These are phyloP conservation scores for Anseranas semipalmata DNA, from an alignment of 2,113 vertebrate species.

Conservation along the genomic window DNA sequence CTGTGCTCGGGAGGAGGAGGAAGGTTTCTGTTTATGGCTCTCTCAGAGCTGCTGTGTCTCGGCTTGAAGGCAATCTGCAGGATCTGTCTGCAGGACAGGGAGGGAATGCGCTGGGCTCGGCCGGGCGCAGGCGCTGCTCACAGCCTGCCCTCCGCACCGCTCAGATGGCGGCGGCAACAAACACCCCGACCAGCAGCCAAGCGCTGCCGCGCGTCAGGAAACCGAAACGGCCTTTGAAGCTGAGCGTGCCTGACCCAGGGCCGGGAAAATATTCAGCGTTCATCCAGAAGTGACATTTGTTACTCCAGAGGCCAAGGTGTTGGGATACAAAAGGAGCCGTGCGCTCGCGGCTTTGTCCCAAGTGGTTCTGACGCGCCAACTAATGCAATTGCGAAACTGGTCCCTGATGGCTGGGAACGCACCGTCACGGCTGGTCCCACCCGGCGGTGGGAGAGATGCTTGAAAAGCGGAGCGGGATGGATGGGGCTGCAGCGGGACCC, in stretches of 20 bases:
- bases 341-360: not conserved
- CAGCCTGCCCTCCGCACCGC: constrained; percentile 45
- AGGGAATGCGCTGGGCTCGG: not conserved
- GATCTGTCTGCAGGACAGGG: constrained; percentile 14
- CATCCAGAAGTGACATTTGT: constrained; percentile 4
- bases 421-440: accelerated
- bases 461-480: not conserved
- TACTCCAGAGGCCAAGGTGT: not conserved
- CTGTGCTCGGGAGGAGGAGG: not conserved
- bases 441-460: not conserved
- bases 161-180: constrained; percentile 41
- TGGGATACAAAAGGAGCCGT: not conserved
- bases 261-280: constrained; percentile 28
- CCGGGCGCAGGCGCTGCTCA: constrained; percentile 19
- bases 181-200: constrained; percentile 35
- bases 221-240: constrained; percentile 50
- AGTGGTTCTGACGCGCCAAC: not conserved
- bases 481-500: not conserved
- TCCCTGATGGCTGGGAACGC: not conserved
- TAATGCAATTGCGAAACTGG: not conserved
- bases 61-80: not conserved
- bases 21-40: not conserved
- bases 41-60: not conserved
- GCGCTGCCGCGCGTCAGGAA: not conserved
- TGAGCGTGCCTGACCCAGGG: constrained; percentile 10